Evolutionary conservation across 2,113 vertebrate species (phyloP).

Genomic region (Thalassoma bifasciatum): DNA sequence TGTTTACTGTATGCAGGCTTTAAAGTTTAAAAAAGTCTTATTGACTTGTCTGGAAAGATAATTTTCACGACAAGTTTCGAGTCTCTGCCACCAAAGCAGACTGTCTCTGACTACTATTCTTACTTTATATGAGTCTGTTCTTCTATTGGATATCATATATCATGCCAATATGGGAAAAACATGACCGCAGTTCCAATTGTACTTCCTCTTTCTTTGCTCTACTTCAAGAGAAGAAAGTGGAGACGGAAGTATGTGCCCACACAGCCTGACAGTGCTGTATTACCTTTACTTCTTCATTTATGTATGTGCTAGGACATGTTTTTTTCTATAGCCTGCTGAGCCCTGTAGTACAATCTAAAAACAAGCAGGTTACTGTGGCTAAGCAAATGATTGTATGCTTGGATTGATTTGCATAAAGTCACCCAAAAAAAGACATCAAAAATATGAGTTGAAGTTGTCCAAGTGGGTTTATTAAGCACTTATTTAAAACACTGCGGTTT

Average conservation of each 20-base stretch:
- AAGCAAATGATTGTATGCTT: conserved; percentile 7
- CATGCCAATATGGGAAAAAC: conserved; percentile 15
- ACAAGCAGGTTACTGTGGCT: conserved; percentile 59
- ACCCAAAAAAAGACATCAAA: neutral
- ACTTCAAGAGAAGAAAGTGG: conserved; percentile 17
- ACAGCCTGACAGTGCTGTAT: conserved; percentile 6
- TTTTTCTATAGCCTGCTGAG: conserved; percentile 19
- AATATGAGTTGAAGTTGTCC: neutral
- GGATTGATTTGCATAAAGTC: neutral
- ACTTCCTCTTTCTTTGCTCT: conserved; percentile 64
- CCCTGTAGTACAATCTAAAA: conserved; percentile 28
- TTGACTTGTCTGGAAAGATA: neutral
- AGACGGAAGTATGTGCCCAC: conserved; percentile 23
- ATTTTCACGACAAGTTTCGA: neutral
- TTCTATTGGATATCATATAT: neutral
- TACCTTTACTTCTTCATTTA: neutral
- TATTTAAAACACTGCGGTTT: no score
- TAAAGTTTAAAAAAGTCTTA: neutral
- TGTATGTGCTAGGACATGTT: conserved; percentile 4
- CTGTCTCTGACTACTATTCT: no score
- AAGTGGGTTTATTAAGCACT: no score
- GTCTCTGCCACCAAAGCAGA: no score
- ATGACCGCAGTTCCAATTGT: conserved; percentile 28
- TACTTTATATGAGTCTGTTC: neutral
- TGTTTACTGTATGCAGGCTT: neutral